Base-by-base conservation (phyloP, 1,140 invertebrate genomes). In the Trachymyrmex cornetzi region DNA sequence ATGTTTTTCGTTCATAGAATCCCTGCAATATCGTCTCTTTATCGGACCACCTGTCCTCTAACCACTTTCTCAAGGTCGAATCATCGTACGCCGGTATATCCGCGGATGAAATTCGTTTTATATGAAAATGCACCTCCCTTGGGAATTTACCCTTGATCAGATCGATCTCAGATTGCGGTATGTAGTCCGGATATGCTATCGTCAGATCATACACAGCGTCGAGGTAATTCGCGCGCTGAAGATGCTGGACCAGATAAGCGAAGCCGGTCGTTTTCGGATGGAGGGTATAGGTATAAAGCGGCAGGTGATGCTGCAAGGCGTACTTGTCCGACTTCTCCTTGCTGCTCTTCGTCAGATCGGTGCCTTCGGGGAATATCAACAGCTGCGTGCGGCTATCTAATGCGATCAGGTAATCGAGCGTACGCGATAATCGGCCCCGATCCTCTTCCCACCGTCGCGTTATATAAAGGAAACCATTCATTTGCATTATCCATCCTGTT, bases 191-290 rank as follows among this genome's bases (percentile, higher is more conserved):
- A 94, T 98, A 98, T 0, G 96, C 97, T 7, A 98, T 96, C 0
- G 97, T 98, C 74, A 98, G 94, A 94, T 98, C 98, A 92, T 98
- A 98, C 30, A 98, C 95, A 0, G 97, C 97, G 79, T 97, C 96
- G 61, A 98, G 93, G 53, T 96, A 96, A 6, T 96, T 94, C 50
- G 95, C 96, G 92, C 96, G 94, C 81, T 97, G 95, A 92, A 98
- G 96, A 91, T 97, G 96, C 61, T 96, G 94, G 1, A 96, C 96
- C 48, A 98, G 93, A 91, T 97, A 98, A 55, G 96, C 96, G 95
- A 98, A 99, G 1, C 98, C 98, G 2, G 98, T 98, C 3, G 97
- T 98, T 88, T 98, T 97, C 0, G 98, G 98, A 95, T 99, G 98
- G 0, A 99, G 94, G 7, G 98, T 97, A 92, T 97, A 97, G 9